Base-by-base conservation (phyloP, 2,888 invertebrate species). In the Eretmocerus hayati region DNA sequence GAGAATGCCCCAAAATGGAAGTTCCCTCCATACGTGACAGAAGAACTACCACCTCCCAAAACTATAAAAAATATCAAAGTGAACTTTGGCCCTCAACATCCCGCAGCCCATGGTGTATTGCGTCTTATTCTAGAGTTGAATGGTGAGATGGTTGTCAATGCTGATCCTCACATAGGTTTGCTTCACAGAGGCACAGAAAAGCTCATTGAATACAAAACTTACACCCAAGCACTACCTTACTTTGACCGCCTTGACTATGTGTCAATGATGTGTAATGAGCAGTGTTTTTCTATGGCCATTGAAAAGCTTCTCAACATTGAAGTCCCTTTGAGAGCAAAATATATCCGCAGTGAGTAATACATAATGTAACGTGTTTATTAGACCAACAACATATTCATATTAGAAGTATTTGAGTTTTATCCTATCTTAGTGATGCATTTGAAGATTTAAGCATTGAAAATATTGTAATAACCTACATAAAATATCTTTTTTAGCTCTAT, bases 181-280 rank as follows among this genome's bases (percentile, higher is more conserved):
- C 77, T 99, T 18, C 99, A 99, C 74, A 82, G 97, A 20, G 97
- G 91, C 35, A 97, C 97, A 0, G 97, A 99, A 69, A 99, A 99
- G 68, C 77, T 99, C 18, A 96, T 97, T 36, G 97, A 99, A 71
- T 92, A 97, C 72, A 99, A 99, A 74, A 99, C 97, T 0, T 99
- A 95, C 72, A 88, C 88, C 3, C 96, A 97, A 72, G 97, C 96
- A 0, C 72, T 99, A 58, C 97, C 97, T 0, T 99, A 99, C 73
- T 96, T 99, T 67, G 97, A 99, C 75, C 85, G 95, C 0, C 75
- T 96, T 46, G 97, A 99, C 74, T 99, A 99, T 65, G 95, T 96
- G 0, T 96, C 96, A 0, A 96, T 97, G 95, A 96, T 99, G 96
- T 91, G 90, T 73, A 97, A 97, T 67, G 97, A 99, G 66, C 96